A percentile compares a stretch with the other conserved stretches of the same genome.
These are phyloP conservation scores for Sesamia nonagrioides DNA, from an alignment of 1,140 invertebrate species.

Conservation along the genomic window DNA sequence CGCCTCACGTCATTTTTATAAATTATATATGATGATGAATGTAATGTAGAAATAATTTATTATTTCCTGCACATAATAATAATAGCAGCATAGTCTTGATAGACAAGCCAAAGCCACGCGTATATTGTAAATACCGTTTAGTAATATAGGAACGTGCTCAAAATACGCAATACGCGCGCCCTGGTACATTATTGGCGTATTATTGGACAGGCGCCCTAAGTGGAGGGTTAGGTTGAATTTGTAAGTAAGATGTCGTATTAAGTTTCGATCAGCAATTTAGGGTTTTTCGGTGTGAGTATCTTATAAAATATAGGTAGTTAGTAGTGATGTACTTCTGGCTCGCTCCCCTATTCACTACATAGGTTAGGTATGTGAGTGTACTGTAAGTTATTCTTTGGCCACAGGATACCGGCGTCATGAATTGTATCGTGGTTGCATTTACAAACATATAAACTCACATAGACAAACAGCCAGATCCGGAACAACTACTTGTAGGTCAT, in stretches of 20 bases:
- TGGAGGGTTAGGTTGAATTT: conserved; percentile 27
- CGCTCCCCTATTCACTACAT: too few relatives aligned
- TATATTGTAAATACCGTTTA: conserved; percentile 32
- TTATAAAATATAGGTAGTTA: neutral
- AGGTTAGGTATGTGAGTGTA: too few relatives aligned
- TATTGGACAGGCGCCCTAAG: conserved; percentile 14
- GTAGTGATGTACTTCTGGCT: neutral
- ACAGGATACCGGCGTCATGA: too few relatives aligned
- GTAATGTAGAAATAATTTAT: neutral
- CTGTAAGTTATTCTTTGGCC: too few relatives aligned
- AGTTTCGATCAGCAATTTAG: conserved; percentile 5
- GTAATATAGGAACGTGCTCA: conserved; percentile 27
- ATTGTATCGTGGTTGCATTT: too few relatives aligned
- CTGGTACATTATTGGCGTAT: conserved; percentile 32
- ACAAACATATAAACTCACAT: too few relatives aligned
- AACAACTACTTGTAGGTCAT: too few relatives aligned
- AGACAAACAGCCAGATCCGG: too few relatives aligned
- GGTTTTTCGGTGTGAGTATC: neutral
- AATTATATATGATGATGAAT: neutral
- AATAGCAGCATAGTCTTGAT: neutral
- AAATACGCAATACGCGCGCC: conserved; percentile 21
- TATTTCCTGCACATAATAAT: conserved; percentile 15
- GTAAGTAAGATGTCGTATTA: conserved; percentile 25
- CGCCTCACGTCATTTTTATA: neutral
- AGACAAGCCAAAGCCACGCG: neutral